phyloP scores from a whole-genome alignment of 2,797 vertebrate species.

The Lithobates sylvaticus region DNA sequence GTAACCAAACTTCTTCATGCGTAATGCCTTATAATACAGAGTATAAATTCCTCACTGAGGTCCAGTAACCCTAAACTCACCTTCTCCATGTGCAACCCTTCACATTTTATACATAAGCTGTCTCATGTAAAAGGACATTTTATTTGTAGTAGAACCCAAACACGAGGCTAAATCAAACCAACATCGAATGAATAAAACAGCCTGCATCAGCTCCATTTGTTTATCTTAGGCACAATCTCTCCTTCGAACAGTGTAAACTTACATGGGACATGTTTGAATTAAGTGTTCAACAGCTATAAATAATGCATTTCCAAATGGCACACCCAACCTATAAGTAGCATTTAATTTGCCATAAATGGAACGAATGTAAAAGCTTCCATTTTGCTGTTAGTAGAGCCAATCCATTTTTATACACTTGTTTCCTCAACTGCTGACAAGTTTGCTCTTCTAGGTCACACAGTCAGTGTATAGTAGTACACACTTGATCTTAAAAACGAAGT shows the following conservation, averaged over 20 bases:
- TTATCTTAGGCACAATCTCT: constrained; percentile 35
- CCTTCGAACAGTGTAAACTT: constrained; percentile 45
- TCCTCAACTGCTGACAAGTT: background rate
- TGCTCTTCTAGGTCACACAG: too few relatives aligned
- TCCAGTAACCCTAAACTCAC: background rate
- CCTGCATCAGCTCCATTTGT: constrained; percentile 1
- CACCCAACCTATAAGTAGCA: constrained; percentile 10
- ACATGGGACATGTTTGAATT: constrained; percentile 42
- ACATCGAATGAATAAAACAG: constrained; percentile 5
- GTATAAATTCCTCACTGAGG: too few relatives aligned
- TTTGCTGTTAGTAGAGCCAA: background rate
- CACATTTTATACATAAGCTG: background rate
- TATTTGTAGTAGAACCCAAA: constrained; percentile 41
- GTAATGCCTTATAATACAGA: too few relatives aligned
- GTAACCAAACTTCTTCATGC: too few relatives aligned
- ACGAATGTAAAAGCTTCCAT: background rate
- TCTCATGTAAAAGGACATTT: constrained; percentile 5
- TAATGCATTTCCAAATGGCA: constrained; percentile 24
- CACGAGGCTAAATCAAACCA: constrained; percentile 18
- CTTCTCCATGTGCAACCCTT: background rate
- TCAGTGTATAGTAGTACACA: background rate
- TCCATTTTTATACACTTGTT: background rate
- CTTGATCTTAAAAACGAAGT: too few relatives aligned
- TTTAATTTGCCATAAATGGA: constrained; percentile 26
- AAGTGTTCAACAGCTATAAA: constrained; percentile 30